These are phyloP conservation scores for Pocillopora damicornis DNA, from an alignment of 64 coral and sea anemone genomes.

Conservation along the genomic window DNA sequence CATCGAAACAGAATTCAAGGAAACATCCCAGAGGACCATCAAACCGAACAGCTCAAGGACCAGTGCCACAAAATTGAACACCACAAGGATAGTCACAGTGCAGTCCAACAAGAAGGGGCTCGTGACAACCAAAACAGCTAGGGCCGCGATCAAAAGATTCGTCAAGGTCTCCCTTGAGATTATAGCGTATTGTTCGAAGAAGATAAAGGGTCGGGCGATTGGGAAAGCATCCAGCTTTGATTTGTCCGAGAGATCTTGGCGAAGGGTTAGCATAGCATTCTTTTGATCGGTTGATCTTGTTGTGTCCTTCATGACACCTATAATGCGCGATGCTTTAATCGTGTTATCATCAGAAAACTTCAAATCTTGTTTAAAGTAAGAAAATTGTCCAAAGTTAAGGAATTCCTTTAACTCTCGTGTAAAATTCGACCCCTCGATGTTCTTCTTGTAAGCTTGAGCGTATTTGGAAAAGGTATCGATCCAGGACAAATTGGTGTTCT, in stretches of 20 bases:
- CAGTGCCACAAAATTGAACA: conserved; percentile 35
- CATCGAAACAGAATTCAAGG: conserved; percentile 54
- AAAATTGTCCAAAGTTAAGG: not conserved
- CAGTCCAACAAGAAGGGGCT: conserved; percentile 44
- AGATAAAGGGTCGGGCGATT: conserved; percentile 27
- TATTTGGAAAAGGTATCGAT: conserved; percentile 18
- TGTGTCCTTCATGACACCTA: not conserved
- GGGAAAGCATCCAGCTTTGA: conserved; percentile 8
- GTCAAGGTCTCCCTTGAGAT: conserved; percentile 45
- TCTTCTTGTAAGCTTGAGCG: not conserved
- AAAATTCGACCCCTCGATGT: conserved; percentile 11
- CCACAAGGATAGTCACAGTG: conserved; percentile 35
- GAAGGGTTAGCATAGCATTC: conserved; percentile 22
- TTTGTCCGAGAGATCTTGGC: conserved; percentile 12
- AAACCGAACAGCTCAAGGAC: conserved; percentile 49
- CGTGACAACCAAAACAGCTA: conserved; percentile 49
- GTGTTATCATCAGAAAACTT: conserved; percentile 30
- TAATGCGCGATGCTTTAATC: conserved; percentile 12
- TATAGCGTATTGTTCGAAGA: conserved; percentile 53
- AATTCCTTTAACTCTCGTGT: conserved; percentile 12
- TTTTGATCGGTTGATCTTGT: conserved; percentile 7
- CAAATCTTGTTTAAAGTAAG: conserved; percentile 31
- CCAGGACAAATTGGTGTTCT: conserved; percentile 28
- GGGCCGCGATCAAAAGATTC: conserved; percentile 51
- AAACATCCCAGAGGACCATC: conserved; percentile 59